These are phyloP conservation scores for Lophius americanus DNA, from an alignment of 2,797 vertebrate species.

Conservation along the genomic window DNA sequence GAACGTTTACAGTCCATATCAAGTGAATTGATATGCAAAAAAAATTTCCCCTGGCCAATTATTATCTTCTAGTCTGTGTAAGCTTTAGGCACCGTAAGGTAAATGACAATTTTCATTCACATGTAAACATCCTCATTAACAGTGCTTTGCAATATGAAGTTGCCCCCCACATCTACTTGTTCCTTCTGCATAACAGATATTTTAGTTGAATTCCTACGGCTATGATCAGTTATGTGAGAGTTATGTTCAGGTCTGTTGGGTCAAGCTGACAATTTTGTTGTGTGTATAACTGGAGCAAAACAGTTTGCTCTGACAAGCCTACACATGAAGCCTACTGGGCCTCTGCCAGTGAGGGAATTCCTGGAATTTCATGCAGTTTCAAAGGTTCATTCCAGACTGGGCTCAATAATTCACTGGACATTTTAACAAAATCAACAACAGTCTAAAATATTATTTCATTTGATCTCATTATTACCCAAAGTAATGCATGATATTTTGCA, in stretches of 20 bases:
- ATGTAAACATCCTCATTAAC: slow-evolving; percentile 34
- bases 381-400: slow-evolving; percentile 3
- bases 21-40: background rate
- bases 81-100: background rate
- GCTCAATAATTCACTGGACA: background rate
- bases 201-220: slow-evolving; percentile 25
- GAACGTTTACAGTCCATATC: background rate
- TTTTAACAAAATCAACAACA: background rate
- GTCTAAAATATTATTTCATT: no score
- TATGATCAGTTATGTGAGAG: slow-evolving; percentile 36
- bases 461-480: background rate
- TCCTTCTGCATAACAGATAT: slow-evolving; percentile 54
- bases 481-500: background rate
- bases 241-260: slow-evolving; percentile 19
- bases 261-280: slow-evolving; percentile 45
- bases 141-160: no score
- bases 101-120: slow-evolving; percentile 13
- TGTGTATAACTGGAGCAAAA: slow-evolving; percentile 39
- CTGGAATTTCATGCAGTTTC: slow-evolving; percentile 18
- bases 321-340: slow-evolving; percentile 10
- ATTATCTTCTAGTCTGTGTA: no score
- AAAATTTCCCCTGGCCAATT: no score
- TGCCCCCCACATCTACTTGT: slow-evolving; percentile 31
- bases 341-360: slow-evolving; percentile 26
- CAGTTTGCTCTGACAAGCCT: slow-evolving; percentile 15